Base-by-base conservation (phyloP, 2,888 invertebrate species). In the Malacosoma neustria region DNA sequence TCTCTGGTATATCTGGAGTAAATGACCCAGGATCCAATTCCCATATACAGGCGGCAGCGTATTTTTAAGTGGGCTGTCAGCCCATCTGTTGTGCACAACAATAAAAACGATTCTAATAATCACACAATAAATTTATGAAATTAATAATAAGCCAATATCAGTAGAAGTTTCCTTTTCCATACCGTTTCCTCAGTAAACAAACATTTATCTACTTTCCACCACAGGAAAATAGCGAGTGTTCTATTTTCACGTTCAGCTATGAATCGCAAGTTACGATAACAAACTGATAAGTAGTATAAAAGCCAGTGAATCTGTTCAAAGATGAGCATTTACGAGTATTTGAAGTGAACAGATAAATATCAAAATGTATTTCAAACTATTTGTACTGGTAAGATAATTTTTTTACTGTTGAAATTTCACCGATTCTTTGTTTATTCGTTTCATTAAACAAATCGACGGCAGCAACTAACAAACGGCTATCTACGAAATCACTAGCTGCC, bases 201-300 rank as follows among this genome's bases (percentile, higher is more conserved):
- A 44, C 47, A 39, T 22, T 40, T 42, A 36, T 43, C 30, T 38
- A 40, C 39, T 41, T 48, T 47, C 35, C 40, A 44, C 37, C 38
- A 40, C 37, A 45, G 65, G 55, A 63, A 72, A 69, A 58, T 49
- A 29, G 34, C 14, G 34, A 39, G 34, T 32, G 32, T 11, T 36
- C 14, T 14, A 59, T 63, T 66, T 61, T 50, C 62, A 46, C 59
- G 49, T 64, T 58, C 22, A 36, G 40, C 35, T 41, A 43, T 41
- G 40, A 37, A 37, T 32, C n/a, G 14, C 51, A 50, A 56, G 49
- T 43, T 46, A 34, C 44, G 44, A 47, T 57, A 56, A 52, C 40
- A 37, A 36, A 37, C 44, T 56, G 61, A 22, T 22, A 22, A 22
- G 5, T 22, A 5, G 5, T 22, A 22, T 65, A 69, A 58, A 67